Base-by-base conservation (phyloP, 2,113 vertebrate species). In the Jacana jacana region DNA sequence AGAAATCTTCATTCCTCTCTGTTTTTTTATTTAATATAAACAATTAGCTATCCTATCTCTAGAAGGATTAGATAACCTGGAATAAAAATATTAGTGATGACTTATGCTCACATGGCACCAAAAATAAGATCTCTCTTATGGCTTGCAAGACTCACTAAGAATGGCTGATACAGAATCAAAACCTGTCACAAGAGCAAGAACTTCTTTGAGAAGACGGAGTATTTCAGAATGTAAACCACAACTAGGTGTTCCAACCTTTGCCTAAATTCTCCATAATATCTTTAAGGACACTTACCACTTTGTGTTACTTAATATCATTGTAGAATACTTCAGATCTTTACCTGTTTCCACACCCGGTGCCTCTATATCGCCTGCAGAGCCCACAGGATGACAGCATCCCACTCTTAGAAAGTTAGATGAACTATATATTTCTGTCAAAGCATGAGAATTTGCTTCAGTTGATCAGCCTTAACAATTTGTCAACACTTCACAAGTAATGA, bases 241-340 rank as follows among this genome's bases (percentile, higher is more conserved):
- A 69, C 15, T 44, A 33, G 4, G 23, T 39, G 10, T 69, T 63
- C 18, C 7, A 42, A 27, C 13, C 15, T 40, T 77, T 63, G 17
- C 11, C 31, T 57, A 65, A 75, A n/a, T 57, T 87, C n/a, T 7
- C 28, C 44, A n/a, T 0, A 0, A 31, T 20, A 40, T 37, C 70
- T 83, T 88, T 54, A 88, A 83, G 37, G 24, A 25, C 18, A 60
- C 9, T 30, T 63, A 55, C 0, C 73, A 35, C 4, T 64, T 52
- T 2, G 1, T 19, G 13, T 40, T 11, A 17, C 57, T 83, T 40
- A 63, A 77, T 42, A 73, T 4, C 11, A 1, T 40, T 68, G 40
- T 33, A 80, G 22, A 86, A 42, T 17, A 72, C 17, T 72, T 80
- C 24, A 71, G 11, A 52, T 52, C 25, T 49, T 72, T 25, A 52